These are phyloP conservation scores for Megalurothrips usitatus DNA, from an alignment of 2,888 invertebrate species.

Conservation along the genomic window DNA sequence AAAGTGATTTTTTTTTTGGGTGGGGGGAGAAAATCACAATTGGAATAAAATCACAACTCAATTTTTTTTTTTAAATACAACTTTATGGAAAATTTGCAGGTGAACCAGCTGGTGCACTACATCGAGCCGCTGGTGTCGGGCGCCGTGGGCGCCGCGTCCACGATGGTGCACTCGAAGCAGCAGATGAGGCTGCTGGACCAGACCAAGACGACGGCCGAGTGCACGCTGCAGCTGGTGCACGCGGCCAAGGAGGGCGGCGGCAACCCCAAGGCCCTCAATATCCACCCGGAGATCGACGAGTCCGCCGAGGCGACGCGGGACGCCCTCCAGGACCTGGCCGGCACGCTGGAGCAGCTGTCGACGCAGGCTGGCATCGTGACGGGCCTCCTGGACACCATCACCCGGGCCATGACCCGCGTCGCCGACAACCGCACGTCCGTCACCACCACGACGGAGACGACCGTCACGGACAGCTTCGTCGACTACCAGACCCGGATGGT, in stretches of 20 bases:
- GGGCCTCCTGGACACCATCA: constrained; percentile 82
- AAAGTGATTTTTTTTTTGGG: no score
- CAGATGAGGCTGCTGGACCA: constrained; percentile 86
- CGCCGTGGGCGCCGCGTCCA: constrained; percentile 82
- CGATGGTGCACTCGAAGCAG: constrained; percentile 79
- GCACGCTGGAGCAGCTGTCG: constrained; percentile 73
- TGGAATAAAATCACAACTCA: no score
- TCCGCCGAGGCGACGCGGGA: constrained; percentile 70
- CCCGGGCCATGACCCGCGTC: constrained; percentile 78
- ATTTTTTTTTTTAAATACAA: no score
- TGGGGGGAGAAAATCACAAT: no score
- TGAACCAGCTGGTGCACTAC: constrained; percentile 58
- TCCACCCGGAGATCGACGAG: constrained; percentile 81
- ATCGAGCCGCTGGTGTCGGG: constrained; percentile 82
- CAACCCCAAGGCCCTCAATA: constrained; percentile 78
- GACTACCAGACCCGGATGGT: constrained; percentile 98
- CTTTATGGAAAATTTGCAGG: no score
- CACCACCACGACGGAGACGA: constrained; percentile 36
- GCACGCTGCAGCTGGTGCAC: constrained; percentile 78
- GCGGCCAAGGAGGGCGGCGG: constrained; percentile 87
- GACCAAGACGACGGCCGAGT: constrained; percentile 90
- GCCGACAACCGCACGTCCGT: constrained; percentile 59
- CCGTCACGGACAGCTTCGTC: constrained; percentile 68
- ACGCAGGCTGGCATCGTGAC: constrained; percentile 87
- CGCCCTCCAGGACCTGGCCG: constrained; percentile 74